Evolutionary conservation across 2,113 vertebrate genomes (phyloP).

Genomic region (Saccopteryx leptura): DNA sequence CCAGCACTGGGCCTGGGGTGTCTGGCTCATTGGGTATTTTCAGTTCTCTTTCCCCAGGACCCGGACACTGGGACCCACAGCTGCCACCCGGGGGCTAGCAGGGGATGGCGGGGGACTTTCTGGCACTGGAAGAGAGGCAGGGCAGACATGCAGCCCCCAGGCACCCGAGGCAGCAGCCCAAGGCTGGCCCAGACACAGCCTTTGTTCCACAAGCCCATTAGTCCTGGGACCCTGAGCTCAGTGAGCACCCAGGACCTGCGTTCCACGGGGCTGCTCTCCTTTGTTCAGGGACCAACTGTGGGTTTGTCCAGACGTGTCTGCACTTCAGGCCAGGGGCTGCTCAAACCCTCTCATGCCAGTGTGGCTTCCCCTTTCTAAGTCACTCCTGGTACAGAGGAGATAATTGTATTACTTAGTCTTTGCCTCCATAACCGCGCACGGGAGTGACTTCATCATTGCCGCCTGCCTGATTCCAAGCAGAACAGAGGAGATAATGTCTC

Average conservation of each 20-base stretch:
- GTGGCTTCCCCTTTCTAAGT: neutral
- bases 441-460: neutral
- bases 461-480: constrained; percentile 50
- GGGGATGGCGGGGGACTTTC: neutral
- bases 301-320: neutral
- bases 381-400: neutral
- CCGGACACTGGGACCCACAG: no score
- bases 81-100: neutral
- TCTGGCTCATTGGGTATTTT: neutral
- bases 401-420: neutral
- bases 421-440: neutral
- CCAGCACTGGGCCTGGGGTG: neutral
- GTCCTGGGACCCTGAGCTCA: neutral
- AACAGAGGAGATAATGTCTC: constrained; percentile 46
- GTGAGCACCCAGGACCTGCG: no score
- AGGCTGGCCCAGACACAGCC: neutral
- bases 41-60: neutral
- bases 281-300: neutral
- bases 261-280: neutral
- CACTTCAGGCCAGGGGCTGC: neutral
- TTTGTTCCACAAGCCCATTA: neutral
- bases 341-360: neutral
- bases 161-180: neutral
- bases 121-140: neutral
- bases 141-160: neutral